Evolutionary conservation across 2,797 vertebrate species (phyloP), one percentile per base, ranked within the genome.

Genomic region (Pipistrellus pygmaeus): DNA sequence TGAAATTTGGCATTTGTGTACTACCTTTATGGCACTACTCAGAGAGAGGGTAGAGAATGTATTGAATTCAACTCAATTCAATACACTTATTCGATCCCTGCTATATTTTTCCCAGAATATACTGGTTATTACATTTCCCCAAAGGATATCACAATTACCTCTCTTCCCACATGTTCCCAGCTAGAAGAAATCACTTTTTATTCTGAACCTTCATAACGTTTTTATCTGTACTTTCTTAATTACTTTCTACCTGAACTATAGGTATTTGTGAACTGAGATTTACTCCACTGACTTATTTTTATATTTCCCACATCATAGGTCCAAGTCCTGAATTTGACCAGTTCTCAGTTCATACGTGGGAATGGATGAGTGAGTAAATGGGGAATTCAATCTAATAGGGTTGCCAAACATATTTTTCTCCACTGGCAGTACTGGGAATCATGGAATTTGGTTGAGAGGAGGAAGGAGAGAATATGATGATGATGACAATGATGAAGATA

Each of bases 51-150:
- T 14, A 71, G 73, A 94, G 25, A 72, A 62, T 48, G 1, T 25
- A 78, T 55, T 55, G 64, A 64, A 32, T 80, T 91, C 91, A 96
- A 71, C 38, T 89, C 53, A 69, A 38, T 76, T 60, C 55, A 84
- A 46, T 85, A 60, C 6, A 60, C 76, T 68, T 64, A 91, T 82
- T 60, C 48, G 14, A 20, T 75, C n/a, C 38, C 51, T 82, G 20
- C 32, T 72, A 15, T 84, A 38, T 93, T 81, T 88, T 88, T 55
- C 76, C 66, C 25, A 93, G 53, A 90, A 88, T 62, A 25, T 20
- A 35, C 17, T 30, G 12, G 44, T 78, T 32, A 64, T 35, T 53
- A 18, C 17, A 27, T 82, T 88, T 81, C 72, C 60, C 80, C 68
- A 60, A 72, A 76, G 27, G 25, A 80, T 69, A 75, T 48, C 77